These are phyloP conservation scores for Dipodomys merriami DNA, from an alignment of 2,113 vertebrate genomes.

Conservation along the genomic window DNA sequence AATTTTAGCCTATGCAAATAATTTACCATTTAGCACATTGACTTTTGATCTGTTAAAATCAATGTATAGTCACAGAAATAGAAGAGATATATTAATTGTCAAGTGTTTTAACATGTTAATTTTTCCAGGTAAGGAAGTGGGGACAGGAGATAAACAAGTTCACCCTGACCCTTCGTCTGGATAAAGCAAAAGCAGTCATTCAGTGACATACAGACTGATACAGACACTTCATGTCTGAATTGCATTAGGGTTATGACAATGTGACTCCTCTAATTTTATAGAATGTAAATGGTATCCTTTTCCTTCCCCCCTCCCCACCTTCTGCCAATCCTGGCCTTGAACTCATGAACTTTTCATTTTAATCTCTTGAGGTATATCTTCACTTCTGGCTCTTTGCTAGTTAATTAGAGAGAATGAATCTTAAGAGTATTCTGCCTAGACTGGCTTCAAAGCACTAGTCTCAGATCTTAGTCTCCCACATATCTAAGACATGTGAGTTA, in stretches of 20 bases:
- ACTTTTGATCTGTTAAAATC: background rate
- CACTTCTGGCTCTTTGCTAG: too few relatives aligned
- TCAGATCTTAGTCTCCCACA: too few relatives aligned
- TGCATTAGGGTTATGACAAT: background rate
- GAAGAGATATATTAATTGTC: background rate
- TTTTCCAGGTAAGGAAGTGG: background rate
- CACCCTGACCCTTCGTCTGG: accelerated
- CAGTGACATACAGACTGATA: too few relatives aligned
- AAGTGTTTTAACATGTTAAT: background rate
- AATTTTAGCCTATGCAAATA: slow-evolving; percentile 20
- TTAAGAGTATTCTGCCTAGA: too few relatives aligned
- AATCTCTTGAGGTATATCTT: too few relatives aligned
- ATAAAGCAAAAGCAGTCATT: background rate
- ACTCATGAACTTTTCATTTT: too few relatives aligned
- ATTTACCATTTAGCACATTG: background rate
- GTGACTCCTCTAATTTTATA: background rate
- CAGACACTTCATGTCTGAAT: background rate
- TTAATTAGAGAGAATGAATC: too few relatives aligned
- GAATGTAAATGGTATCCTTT: background rate
- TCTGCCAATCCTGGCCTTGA: too few relatives aligned
- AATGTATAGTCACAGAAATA: background rate
- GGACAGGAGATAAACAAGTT: background rate
- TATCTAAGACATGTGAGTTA: too few relatives aligned
- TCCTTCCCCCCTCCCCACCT: too few relatives aligned
- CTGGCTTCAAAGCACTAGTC: too few relatives aligned